Base-by-base conservation (phyloP, 2,888 invertebrate species). In the Himalopsyche japonica region DNA sequence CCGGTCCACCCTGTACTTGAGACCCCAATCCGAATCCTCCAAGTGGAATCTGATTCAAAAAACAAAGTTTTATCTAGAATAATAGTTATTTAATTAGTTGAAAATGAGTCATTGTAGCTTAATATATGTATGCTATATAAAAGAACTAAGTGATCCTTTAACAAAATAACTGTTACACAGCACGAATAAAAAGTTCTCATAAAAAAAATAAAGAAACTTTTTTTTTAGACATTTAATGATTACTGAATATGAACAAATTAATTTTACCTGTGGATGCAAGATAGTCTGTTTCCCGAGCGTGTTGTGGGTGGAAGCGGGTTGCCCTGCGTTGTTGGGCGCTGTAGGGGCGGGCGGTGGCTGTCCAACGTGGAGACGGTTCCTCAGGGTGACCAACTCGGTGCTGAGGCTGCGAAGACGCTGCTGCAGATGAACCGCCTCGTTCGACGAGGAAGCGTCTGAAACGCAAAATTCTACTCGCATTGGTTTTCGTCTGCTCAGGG, bases 401-500 rank as follows among this genome's bases (percentile, higher is more conserved):
- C 97, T 97, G 88, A 98, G 94, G 91, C 96, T 97, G 89, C 97
- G 95, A 89, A 98, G 93, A 88, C 97, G 95, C 91, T 97, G 97
- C 93, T 98, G 97, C 89, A 98, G 93, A 91, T 97, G 97, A 89
- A 97, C 97, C 88, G 97, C 97, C 93, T 98, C 98, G 93, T 97
- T 97, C 88, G 97, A 97, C 87, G 97, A 97, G 89, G 97, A 97
- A 89, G 97, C 97, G 96, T 98, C 98, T 98, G 93, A 1, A 92
- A 92, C 84, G 87, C 85, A 79, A 12, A 81, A 85, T 80, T 37
- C 34, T 79, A 43, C 80, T 20, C 84, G 86, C 64, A 49, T 84
- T 84, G 80, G 82, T 82, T 77, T 79, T 83, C 83, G 77, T 82
- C 80, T 82, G 80, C 15, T 84, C 80, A 79, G 57, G 20, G 24